Evolutionary conservation across 1,140 invertebrate genomes (phyloP).

Genomic region (Calephelis virginiensis): DNA sequence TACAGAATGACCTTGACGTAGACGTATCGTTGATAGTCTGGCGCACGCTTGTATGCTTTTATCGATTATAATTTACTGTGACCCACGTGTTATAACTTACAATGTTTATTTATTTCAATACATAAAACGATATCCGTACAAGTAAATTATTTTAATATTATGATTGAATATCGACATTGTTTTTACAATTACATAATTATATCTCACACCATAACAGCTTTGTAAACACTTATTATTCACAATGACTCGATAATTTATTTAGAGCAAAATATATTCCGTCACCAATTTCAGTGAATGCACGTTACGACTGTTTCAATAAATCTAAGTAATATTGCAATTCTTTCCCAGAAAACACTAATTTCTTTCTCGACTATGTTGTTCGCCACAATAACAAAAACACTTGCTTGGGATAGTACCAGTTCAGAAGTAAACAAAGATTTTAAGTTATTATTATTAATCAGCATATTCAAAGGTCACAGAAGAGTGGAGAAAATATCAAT

Average conservation of each 20-base stretch:
- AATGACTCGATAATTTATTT: slow-evolving; percentile 69
- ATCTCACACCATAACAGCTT: slow-evolving; percentile 47
- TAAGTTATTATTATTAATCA: slow-evolving; percentile 73
- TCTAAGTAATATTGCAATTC: background rate
- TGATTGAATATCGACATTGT: slow-evolving; percentile 39
- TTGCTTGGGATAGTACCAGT: slow-evolving; percentile 55
- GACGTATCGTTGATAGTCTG: slow-evolving; percentile 71
- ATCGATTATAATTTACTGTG: slow-evolving; percentile 70
- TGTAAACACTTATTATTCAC: slow-evolving; percentile 63
- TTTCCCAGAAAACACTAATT: slow-evolving; percentile 23
- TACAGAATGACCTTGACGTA: slow-evolving; percentile 69
- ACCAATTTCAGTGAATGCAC: background rate
- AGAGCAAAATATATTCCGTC: slow-evolving; percentile 27
- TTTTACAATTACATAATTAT: slow-evolving; percentile 64
- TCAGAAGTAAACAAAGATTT: slow-evolving; percentile 77
- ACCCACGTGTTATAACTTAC: slow-evolving; percentile 64
- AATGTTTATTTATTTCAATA: slow-evolving; percentile 64
- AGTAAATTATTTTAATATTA: slow-evolving; percentile 30
- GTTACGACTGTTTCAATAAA: background rate
- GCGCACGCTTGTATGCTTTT: slow-evolving; percentile 67
- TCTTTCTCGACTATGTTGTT: slow-evolving; percentile 37
- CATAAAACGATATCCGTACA: slow-evolving; percentile 25
- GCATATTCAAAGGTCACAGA: slow-evolving; percentile 73
- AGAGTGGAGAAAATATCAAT: slow-evolving; percentile 44
- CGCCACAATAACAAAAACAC: slow-evolving; percentile 75